These are phyloP conservation scores for Phenacoccus solenopsis DNA, from an alignment of 1,140 invertebrate species.

Conservation along the genomic window DNA sequence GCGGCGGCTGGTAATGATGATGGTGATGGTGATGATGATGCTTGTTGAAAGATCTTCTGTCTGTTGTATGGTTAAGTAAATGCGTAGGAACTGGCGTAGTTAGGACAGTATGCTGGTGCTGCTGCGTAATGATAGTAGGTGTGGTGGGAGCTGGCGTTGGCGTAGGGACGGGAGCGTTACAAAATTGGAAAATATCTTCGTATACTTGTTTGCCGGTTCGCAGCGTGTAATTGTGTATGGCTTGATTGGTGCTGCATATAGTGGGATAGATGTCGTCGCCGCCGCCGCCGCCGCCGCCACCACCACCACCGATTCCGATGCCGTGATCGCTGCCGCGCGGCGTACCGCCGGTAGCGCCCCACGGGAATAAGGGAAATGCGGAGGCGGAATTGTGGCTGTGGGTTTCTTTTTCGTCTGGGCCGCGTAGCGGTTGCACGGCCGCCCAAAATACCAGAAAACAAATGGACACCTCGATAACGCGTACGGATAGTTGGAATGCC, in stretches of 20 bases:
- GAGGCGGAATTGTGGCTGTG: conserved; percentile 30
- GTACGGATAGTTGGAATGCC: conserved; percentile 71
- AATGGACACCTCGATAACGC: conserved; percentile 69
- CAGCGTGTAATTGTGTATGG: conserved; percentile 66
- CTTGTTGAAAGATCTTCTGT: conserved; percentile 33
- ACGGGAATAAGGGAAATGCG: conserved; percentile 61
- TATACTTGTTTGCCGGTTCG: conserved; percentile 63
- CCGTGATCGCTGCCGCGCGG: conserved; percentile 25
- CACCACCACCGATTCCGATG: no score
- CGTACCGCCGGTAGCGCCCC: conserved; percentile 40
- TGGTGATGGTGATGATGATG: conserved; percentile 33
- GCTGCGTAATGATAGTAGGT: neutral
- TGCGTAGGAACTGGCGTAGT: neutral
- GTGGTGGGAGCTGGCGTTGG: neutral
- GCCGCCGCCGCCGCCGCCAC: conserved; percentile 23
- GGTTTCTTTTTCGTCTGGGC: conserved; percentile 36
- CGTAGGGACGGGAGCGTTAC: conserved; percentile 32
- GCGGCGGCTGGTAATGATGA: conserved; percentile 30
- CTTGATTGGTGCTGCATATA: conserved; percentile 71
- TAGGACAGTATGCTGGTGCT: neutral
- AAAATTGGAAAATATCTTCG: conserved; percentile 46
- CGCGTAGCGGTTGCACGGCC: conserved; percentile 42
- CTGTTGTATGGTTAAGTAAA: conserved; percentile 30
- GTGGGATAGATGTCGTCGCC: conserved; percentile 55
- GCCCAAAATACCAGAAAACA: conserved; percentile 66